phyloP scores from a whole-genome alignment of 2,113 vertebrate species.

The Oncorhynchus tshawytscha region DNA sequence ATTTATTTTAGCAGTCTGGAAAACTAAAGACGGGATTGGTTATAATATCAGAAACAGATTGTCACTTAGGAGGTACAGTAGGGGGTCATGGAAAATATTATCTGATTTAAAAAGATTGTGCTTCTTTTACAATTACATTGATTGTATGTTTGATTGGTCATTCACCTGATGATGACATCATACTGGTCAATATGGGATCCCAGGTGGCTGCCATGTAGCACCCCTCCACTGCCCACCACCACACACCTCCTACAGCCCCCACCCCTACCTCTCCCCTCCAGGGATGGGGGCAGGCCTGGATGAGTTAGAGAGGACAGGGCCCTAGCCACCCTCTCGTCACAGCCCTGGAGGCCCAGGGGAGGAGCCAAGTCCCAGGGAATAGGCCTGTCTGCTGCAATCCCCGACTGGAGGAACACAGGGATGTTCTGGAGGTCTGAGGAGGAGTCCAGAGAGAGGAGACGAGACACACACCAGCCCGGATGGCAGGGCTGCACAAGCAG shows the following conservation, averaged over 20 bases:
- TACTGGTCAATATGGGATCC: constrained; percentile 78
- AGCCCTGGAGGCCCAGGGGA: constrained; percentile 73
- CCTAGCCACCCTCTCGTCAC: constrained; percentile 52
- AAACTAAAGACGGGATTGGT: too few relatives aligned
- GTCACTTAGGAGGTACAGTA: too few relatives aligned
- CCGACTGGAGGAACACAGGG: constrained; percentile 67
- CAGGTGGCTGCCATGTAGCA: constrained; percentile 72
- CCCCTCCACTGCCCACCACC: constrained; percentile 76
- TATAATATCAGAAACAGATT: too few relatives aligned
- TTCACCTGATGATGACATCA: constrained; percentile 75
- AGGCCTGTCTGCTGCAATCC: neutral
- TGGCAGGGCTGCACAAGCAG: constrained; percentile 62
- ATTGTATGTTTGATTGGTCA: neutral
- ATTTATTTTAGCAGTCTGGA: neutral
- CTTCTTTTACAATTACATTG: too few relatives aligned
- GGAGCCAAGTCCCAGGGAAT: constrained; percentile 54
- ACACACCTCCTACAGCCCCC: constrained; percentile 69
- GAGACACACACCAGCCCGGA: constrained; percentile 53
- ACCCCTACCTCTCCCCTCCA: constrained; percentile 17
- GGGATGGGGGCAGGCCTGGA: constrained; percentile 46
- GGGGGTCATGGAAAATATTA: too few relatives aligned
- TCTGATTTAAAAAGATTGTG: too few relatives aligned
- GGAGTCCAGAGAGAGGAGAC: constrained; percentile 48
- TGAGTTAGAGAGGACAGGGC: constrained; percentile 65
- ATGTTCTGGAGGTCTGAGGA: constrained; percentile 57